Conservation (phyloP, 2,797 vertebrate species). For the Micromesistius poutassou region DNA sequence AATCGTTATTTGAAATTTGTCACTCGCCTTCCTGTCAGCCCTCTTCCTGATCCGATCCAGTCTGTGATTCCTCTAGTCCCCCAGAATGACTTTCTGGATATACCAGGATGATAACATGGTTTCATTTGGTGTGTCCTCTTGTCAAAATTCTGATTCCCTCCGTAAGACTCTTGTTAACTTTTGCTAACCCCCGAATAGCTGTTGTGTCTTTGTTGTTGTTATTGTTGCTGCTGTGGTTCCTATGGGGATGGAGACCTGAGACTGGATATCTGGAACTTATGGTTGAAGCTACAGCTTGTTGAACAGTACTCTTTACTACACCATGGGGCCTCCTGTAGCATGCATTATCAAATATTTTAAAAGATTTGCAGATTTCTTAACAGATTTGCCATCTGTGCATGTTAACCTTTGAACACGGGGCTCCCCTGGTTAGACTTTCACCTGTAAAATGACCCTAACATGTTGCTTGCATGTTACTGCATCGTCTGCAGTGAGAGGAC, state of each 20-base stretch:
- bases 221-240: neutral
- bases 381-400: slow-evolving; percentile 6
- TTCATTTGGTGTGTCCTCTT: neutral
- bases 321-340: neutral
- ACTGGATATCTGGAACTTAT: neutral
- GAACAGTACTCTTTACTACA: neutral
- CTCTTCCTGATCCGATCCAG: neutral
- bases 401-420: slow-evolving; percentile 2
- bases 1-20: neutral
- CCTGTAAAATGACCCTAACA: slow-evolving; percentile 30
- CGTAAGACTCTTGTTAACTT: neutral
- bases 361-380: too few species aligned
- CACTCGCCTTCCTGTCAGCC: neutral
- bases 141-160: neutral
- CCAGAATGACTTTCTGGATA: neutral
- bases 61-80: neutral
- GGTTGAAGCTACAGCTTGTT: neutral
- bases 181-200: neutral
- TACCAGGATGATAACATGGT: neutral
- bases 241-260: too few species aligned
- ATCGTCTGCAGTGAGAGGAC: neutral
- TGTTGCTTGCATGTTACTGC: slow-evolving; percentile 16
- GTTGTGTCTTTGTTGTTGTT: too few species aligned
- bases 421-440: slow-evolving; percentile 12
- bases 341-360: too few species aligned